Base-by-base conservation (phyloP, 2,797 vertebrate genomes). In the Tachyglossus aculeatus region DNA sequence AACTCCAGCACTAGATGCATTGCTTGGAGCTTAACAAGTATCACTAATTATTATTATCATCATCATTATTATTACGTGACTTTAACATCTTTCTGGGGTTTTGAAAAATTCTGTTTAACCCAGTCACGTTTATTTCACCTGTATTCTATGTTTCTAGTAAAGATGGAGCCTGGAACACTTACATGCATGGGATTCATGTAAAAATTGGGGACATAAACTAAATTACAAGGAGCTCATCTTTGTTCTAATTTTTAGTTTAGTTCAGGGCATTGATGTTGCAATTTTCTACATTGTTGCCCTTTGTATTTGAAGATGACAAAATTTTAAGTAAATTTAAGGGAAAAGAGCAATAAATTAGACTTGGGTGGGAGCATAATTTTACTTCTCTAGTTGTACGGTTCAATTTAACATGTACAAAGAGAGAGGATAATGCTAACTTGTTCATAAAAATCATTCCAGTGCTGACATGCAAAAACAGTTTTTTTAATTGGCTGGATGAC, bases 311-410 rank as follows among this genome's bases (percentile, higher is more conserved):
- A n/a, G n/a, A n/a, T n/a, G n/a, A n/a, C n/a, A n/a, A n/a, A n/a
- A n/a, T n/a, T n/a, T n/a, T n/a, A n/a, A n/a, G n/a, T 90, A 91
- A 92, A 89, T 92, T 93, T 92, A 91, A 80, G 77, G 84, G 71
- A 78, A 81, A 91, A 92, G 87, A 88, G 81, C 82, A 86, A 91
- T 92, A 93, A 93, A 92, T 91, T 92, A 91, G 51, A 83, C 84
- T 78, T 83, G 77, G n/a, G 37, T 84, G 87, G 85, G 90, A 88
- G 78, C 81, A 87, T 88, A 86, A 90, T 85, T 88, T 92, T 87
- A 77, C 44, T 77, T 77, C 63, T 88, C 77, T 71, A 63, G 77
- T 85, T 86, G 81, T 91, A 84, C 85, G 87, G 88, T 91, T 80
- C 75, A 41, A 88, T 90, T 88, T 89, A 86, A 84, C 74, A 74